Evolutionary conservation across 2,113 vertebrate species (phyloP).

Genomic region (Galeopterus variegatus): DNA sequence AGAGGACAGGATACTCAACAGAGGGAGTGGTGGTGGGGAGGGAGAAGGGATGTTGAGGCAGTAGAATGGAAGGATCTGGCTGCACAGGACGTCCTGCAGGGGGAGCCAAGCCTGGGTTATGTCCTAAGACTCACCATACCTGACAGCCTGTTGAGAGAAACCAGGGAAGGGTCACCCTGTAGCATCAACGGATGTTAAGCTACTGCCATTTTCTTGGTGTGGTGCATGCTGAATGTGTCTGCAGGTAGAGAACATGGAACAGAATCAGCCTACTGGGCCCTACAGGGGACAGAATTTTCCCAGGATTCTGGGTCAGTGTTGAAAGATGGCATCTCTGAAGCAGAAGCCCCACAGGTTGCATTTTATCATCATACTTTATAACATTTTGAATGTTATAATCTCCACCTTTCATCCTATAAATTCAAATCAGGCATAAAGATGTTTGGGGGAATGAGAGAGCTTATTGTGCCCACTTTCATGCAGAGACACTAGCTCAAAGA

Average conservation of each 20-base stretch:
- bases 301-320: not conserved
- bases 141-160: not conserved
- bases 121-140: not conserved
- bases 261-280: not conserved
- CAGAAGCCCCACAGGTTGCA: not conserved
- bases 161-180: not conserved
- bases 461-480: not conserved
- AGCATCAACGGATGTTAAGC: accelerated
- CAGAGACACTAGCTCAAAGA: not conserved
- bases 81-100: not conserved
- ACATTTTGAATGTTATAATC: not conserved
- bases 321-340: not conserved
- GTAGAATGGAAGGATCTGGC: not conserved
- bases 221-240: accelerated
- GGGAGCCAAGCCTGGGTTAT: not conserved
- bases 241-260: not conserved
- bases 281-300: not conserved
- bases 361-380: too few species aligned
- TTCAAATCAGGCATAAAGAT: not conserved
- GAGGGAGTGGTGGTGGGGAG: accelerated
- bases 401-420: not conserved
- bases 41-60: not conserved
- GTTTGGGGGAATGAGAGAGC: not conserved
- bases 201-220: not conserved
- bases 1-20: accelerated